A percentile compares a stretch with the other conserved stretches of the same genome.
Conservation (phyloP, 2,888 invertebrate species). For the Epinotia nisella region DNA sequence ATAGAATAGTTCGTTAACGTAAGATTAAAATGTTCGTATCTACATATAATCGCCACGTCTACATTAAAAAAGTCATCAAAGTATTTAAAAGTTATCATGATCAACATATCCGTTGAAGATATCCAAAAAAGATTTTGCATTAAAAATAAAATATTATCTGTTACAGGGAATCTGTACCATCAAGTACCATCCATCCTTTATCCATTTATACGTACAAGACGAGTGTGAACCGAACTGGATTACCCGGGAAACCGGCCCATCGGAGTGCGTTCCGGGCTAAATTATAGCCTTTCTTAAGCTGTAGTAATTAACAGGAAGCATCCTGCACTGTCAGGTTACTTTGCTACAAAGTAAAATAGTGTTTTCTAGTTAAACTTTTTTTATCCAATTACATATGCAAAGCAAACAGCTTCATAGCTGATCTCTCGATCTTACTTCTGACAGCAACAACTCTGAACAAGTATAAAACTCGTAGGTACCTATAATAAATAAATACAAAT, state of each 20-base stretch:
- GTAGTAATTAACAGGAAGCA: constrained; percentile 17
- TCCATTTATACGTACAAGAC: constrained; percentile 6
- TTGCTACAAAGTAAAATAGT: background rate
- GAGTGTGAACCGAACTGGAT: constrained; percentile 11
- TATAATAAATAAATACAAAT: no score
- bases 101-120: background rate
- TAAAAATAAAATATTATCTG: background rate
- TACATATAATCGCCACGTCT: no score
- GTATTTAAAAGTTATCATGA: background rate
- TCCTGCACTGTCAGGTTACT: constrained; percentile 2
- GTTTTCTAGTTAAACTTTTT: background rate
- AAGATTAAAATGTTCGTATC: no score
- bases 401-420: background rate
- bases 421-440: background rate
- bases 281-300: constrained; percentile 41
- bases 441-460: no score
- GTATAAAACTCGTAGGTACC: no score
- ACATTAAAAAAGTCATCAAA: no score
- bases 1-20: no score
- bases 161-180: background rate
- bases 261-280: background rate
- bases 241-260: background rate
- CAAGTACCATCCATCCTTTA: background rate
- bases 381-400: background rate
- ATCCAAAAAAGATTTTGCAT: background rate